A percentile compares a stretch with the other conserved stretches of the same genome.
Evolutionary conservation across 2,113 vertebrate genomes (phyloP).

Genomic region (Diadophis punctatus): DNA sequence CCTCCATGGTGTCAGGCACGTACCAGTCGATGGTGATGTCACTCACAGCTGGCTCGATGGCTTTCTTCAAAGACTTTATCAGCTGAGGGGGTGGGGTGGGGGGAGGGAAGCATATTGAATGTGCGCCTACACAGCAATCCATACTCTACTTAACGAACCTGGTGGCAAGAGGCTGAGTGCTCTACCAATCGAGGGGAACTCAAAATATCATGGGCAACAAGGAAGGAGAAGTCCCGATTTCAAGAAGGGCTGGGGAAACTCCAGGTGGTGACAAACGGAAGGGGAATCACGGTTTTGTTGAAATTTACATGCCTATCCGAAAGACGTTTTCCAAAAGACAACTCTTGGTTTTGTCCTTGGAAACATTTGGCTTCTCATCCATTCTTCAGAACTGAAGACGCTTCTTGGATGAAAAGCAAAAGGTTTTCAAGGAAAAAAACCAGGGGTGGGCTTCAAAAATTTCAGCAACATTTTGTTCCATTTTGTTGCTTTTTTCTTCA

Average conservation of each 20-base stretch:
- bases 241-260: neutral
- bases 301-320: neutral
- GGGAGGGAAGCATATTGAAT: neutral
- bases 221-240: neutral
- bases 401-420: too few relatives aligned
- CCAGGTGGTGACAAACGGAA: neutral
- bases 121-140: neutral
- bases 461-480: too few relatives aligned
- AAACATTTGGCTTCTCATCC: too few relatives aligned
- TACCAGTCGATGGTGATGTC: constrained; percentile 97
- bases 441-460: too few relatives aligned
- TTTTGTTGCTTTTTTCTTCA: too few relatives aligned
- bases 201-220: neutral
- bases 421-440: too few relatives aligned
- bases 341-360: too few relatives aligned
- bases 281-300: neutral
- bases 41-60: constrained; percentile 89
- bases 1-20: constrained; percentile 90
- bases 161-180: neutral
- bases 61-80: constrained; percentile 91
- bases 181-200: neutral
- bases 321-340: too few relatives aligned
- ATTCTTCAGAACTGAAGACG: too few relatives aligned
- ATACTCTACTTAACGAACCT: neutral
- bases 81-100: constrained; percentile 66